A percentile compares a stretch with the other conserved stretches of the same genome.
Evolutionary conservation across 1,140 invertebrate species (phyloP).

Genomic region (Plectus sambesii): DNA sequence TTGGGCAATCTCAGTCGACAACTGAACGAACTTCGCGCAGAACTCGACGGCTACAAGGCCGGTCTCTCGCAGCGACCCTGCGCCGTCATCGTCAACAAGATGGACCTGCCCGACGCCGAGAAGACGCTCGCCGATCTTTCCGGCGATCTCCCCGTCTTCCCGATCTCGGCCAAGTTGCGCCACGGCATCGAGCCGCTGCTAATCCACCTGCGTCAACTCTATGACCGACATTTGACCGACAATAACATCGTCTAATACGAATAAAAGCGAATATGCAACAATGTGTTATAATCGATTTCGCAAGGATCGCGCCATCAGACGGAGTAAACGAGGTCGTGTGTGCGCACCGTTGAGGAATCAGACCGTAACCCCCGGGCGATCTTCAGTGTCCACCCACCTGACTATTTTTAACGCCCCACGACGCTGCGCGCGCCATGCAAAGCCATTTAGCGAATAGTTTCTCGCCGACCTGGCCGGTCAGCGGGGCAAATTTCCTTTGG

Average conservation of each 20-base stretch:
- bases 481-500: too few relatives aligned
- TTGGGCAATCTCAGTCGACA: constrained; percentile 58
- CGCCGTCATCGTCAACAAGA: constrained; percentile 78
- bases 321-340: too few relatives aligned
- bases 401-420: too few relatives aligned
- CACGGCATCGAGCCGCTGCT: constrained; percentile 61
- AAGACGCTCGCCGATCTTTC: constrained; percentile 16
- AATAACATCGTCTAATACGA: constrained; percentile 9
- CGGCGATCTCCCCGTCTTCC: constrained; percentile 54
- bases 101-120: constrained; percentile 59
- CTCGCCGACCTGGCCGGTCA: too few relatives aligned
- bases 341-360: too few relatives aligned
- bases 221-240: constrained; percentile 52
- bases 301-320: too few relatives aligned
- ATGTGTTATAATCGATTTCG: too few relatives aligned
- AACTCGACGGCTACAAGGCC: constrained; percentile 64
- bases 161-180: constrained; percentile 72
- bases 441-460: too few relatives aligned
- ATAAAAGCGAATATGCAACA: too few relatives aligned
- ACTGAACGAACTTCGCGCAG: constrained; percentile 56
- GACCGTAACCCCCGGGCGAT: too few relatives aligned
- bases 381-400: too few relatives aligned
- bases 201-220: constrained; percentile 57
- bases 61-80: constrained; percentile 59
- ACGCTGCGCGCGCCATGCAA: too few relatives aligned